A percentile compares a stretch with the other conserved stretches of the same genome.
phyloP scores from a whole-genome alignment of 2,888 invertebrate genomes.

The Drosophila putrida region DNA sequence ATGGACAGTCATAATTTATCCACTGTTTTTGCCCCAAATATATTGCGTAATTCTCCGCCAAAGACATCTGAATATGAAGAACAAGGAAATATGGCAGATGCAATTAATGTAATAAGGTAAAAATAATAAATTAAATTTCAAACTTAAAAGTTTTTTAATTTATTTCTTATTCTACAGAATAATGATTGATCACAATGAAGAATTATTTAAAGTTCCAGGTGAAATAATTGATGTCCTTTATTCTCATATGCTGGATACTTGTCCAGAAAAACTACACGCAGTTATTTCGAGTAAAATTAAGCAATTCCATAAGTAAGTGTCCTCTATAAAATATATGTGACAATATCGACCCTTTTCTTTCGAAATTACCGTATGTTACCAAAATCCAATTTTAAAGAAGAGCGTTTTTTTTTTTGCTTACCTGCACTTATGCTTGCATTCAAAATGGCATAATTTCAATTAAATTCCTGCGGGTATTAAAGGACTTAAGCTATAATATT shows the following conservation, averaged over 20 bases:
- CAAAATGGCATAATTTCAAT: too few relatives aligned
- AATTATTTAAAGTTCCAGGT: slow-evolving; percentile 91
- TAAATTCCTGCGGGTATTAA: too few relatives aligned
- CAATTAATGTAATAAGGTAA: slow-evolving; percentile 94
- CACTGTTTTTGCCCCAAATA: slow-evolving; percentile 97
- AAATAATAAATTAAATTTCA: background rate
- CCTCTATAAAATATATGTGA: background rate
- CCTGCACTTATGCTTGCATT: too few relatives aligned
- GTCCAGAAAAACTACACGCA: slow-evolving; percentile 92
- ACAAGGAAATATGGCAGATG: slow-evolving; percentile 89
- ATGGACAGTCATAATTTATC: slow-evolving; percentile 97
- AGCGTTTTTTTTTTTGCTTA: too few relatives aligned
- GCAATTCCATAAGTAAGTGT: slow-evolving; percentile 30
- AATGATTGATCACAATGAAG: slow-evolving; percentile 90
- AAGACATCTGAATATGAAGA: slow-evolving; percentile 64
- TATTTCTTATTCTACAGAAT: slow-evolving; percentile 80
- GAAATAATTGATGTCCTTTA: slow-evolving; percentile 95
- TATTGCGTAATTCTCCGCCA: slow-evolving; percentile 88
- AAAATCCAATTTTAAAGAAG: too few relatives aligned
- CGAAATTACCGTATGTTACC: too few relatives aligned
- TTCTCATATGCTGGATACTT: slow-evolving; percentile 93
- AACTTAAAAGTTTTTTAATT: background rate
- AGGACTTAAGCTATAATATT: too few relatives aligned
- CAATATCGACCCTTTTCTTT: too few relatives aligned
- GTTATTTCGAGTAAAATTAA: slow-evolving; percentile 78